Evolutionary conservation across 2,113 vertebrate species (phyloP).

Genomic region (Myotis yumanensis): DNA sequence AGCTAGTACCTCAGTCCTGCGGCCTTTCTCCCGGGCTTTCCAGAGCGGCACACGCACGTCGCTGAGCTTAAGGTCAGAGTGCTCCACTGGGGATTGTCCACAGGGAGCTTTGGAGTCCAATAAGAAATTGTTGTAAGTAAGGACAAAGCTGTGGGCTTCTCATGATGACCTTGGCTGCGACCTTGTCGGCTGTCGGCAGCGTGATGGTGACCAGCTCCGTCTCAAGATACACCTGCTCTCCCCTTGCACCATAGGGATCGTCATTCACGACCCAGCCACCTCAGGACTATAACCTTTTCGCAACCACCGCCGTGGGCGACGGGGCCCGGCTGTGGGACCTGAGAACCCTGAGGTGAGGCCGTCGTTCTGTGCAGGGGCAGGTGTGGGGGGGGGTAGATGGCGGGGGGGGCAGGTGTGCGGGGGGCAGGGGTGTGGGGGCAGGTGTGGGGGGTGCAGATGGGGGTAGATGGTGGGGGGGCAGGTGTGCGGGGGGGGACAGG

Average conservation of each 20-base stretch:
- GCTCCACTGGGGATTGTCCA: neutral
- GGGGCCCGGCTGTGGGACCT: slow-evolving; percentile 93
- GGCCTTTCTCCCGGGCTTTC: too few species aligned
- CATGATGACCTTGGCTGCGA: neutral
- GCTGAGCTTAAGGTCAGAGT: neutral
- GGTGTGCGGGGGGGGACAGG: too few species aligned
- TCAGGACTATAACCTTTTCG: slow-evolving; percentile 90
- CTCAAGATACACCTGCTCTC: neutral
- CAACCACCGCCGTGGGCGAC: slow-evolving; percentile 89
- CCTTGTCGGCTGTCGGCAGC: neutral
- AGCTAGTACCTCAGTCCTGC: too few species aligned
- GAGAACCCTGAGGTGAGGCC: slow-evolving; percentile 88
- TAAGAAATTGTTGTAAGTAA: neutral
- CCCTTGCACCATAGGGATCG: slow-evolving; percentile 85
- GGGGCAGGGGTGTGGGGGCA: neutral
- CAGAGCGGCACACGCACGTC: too few species aligned
- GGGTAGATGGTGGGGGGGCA: too few species aligned
- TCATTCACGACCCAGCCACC: slow-evolving; percentile 84
- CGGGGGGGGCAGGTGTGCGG: neutral
- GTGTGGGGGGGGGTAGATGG: neutral
- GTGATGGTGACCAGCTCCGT: too few species aligned
- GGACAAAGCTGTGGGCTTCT: neutral
- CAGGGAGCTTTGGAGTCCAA: neutral
- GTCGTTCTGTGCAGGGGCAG: fast-evolving
- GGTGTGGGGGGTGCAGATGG: too few species aligned